Conservation (phyloP, 2,113 vertebrate genomes). For the Hippopotamus amphibius region DNA sequence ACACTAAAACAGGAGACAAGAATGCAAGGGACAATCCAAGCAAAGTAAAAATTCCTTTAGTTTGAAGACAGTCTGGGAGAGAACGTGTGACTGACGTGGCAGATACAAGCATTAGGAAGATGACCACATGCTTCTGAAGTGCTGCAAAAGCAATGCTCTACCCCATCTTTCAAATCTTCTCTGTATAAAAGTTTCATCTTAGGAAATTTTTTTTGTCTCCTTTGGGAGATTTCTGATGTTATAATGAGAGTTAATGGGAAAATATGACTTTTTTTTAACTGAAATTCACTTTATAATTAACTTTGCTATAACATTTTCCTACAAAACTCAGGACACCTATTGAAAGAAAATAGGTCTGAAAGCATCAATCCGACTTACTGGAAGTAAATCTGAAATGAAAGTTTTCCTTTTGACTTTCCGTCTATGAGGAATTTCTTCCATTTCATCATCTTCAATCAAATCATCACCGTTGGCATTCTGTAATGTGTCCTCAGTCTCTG, state of each 20-base stretch:
- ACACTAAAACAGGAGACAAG: background rate
- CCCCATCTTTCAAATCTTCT: background rate
- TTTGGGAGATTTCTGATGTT: background rate
- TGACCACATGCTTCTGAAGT: background rate
- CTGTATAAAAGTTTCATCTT: background rate
- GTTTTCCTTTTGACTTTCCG: conserved; percentile 82
- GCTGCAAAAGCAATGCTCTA: background rate
- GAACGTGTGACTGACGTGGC: background rate
- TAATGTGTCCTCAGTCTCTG: conserved; percentile 79
- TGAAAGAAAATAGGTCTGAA: background rate
- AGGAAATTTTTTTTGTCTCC: background rate
- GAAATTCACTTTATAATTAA: background rate
- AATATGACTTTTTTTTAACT: background rate
- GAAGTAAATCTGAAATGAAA: conserved; percentile 94
- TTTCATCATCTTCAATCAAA: conserved; percentile 85
- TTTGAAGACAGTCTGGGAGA: background rate
- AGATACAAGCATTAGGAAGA: background rate
- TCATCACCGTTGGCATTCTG: conserved; percentile 41
- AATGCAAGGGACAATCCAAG: background rate
- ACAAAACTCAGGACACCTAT: background rate
- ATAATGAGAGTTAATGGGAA: background rate
- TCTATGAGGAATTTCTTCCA: conserved; percentile 84
- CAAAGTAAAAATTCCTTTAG: background rate
- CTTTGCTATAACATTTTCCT: background rate
- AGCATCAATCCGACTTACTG: conserved; percentile 88